phyloP scores from a whole-genome alignment of 2,888 invertebrate species.

The Drosophila hamatofila region DNA sequence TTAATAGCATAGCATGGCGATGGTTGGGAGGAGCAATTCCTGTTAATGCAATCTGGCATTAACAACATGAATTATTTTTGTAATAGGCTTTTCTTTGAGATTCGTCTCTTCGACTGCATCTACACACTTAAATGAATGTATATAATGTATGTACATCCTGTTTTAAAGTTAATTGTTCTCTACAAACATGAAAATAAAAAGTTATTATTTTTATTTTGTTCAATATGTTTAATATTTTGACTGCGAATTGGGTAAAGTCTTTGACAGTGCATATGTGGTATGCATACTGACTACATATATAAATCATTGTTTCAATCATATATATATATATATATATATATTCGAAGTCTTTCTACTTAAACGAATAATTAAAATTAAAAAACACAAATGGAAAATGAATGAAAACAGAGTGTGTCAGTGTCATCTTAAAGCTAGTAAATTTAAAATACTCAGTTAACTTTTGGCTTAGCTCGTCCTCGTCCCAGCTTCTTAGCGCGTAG shows the following conservation, averaged over 20 bases:
- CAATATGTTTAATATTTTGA: background rate
- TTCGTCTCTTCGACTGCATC: no score
- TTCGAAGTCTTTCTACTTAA: background rate
- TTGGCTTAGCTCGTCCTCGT: slow-evolving; percentile 79
- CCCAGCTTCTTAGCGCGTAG: slow-evolving; percentile 89
- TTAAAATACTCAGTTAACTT: slow-evolving; percentile 29
- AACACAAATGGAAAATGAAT: background rate
- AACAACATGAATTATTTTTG: no score
- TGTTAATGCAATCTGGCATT: no score
- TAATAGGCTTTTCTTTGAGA: no score
- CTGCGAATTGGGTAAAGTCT: slow-evolving; percentile 1
- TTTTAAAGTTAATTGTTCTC: no score
- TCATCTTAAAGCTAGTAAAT: background rate
- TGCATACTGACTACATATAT: no score
- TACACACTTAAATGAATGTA: no score
- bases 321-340: slow-evolving; percentile 1
- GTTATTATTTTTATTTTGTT: background rate
- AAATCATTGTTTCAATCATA: no score
- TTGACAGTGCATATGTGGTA: background rate
- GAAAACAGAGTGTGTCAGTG: background rate
- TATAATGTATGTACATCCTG: no score
- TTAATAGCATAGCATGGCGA: no score
- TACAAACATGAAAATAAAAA: no score
- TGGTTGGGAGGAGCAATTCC: no score
- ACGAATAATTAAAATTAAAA: background rate